phyloP scores from a whole-genome alignment of 2,113 vertebrate species.

The Erinaceus europaeus region DNA sequence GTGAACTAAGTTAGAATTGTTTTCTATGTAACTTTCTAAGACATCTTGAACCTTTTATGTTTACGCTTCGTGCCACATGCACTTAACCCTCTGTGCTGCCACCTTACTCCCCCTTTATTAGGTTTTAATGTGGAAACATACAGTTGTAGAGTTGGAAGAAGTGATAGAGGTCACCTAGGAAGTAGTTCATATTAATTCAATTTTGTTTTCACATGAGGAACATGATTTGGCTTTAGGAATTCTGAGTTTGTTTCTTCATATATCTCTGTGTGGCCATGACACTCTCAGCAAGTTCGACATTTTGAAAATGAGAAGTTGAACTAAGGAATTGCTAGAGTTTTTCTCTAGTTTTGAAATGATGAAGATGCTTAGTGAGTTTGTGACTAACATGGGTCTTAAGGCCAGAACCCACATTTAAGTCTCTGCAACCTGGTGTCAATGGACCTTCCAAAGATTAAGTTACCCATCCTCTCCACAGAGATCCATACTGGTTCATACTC shows the following conservation, averaged over 20 bases:
- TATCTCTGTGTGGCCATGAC: neutral
- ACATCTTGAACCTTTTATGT: neutral
- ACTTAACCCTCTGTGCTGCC: no score
- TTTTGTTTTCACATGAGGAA: neutral
- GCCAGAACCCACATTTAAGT: neutral
- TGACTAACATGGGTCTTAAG: neutral
- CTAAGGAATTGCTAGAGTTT: neutral
- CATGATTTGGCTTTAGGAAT: neutral
- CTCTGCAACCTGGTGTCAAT: neutral
- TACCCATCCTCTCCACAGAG: no score
- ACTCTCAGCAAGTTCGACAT: neutral
- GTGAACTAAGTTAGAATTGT: no score
- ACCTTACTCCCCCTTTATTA: no score
- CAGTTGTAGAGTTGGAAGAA: neutral
- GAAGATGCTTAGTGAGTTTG: neutral
- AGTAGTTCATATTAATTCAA: neutral
- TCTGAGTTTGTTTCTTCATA: neutral
- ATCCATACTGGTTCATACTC: no score
- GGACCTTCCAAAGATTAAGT: neutral
- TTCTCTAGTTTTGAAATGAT: neutral
- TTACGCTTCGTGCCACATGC: no score
- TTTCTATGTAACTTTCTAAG: neutral
- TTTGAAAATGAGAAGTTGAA: neutral
- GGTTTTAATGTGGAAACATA: neutral
- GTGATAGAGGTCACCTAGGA: neutral